These are phyloP conservation scores for Colistium nudipinnis DNA, from an alignment of 2,113 vertebrate genomes.

Conservation along the genomic window DNA sequence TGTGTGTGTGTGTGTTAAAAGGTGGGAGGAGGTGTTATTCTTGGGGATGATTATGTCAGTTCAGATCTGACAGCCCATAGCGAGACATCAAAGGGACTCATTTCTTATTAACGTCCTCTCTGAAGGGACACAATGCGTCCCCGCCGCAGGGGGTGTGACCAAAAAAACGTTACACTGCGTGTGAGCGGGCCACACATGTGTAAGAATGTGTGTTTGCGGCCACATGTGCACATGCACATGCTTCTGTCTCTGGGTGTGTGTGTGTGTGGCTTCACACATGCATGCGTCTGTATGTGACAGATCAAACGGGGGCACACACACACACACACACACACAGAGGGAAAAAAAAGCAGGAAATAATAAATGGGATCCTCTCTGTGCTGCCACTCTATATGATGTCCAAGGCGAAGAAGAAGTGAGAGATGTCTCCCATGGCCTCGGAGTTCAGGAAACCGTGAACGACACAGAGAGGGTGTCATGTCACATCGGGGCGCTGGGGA, in stretches of 20 bases:
- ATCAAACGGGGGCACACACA: slow-evolving; percentile 44
- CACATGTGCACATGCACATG: neutral
- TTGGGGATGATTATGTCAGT: slow-evolving; percentile 67
- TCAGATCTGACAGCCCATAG: slow-evolving; percentile 53
- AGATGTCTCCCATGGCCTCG: slow-evolving; percentile 9
- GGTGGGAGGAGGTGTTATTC: slow-evolving; percentile 56
- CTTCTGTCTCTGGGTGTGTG: neutral
- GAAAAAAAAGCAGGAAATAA: slow-evolving; percentile 34
- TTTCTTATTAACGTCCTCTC: slow-evolving; percentile 65
- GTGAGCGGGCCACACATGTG: slow-evolving; percentile 1
- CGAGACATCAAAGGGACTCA: slow-evolving; percentile 58
- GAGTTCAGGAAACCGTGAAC: slow-evolving; percentile 43
- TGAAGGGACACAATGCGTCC: slow-evolving; percentile 48
- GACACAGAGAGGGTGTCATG: slow-evolving; percentile 55
- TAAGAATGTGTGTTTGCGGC: slow-evolving; percentile 21
- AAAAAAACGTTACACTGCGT: slow-evolving; percentile 14
- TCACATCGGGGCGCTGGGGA: slow-evolving; percentile 47
- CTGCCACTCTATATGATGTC: slow-evolving; percentile 57
- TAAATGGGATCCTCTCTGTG: slow-evolving; percentile 54
- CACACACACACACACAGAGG: no score
- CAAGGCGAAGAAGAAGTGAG: slow-evolving; percentile 38
- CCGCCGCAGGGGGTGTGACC: slow-evolving; percentile 14
- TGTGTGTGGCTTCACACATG: neutral
- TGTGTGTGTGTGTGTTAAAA: slow-evolving; percentile 53
- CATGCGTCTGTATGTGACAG: slow-evolving; percentile 17